phyloP scores from a whole-genome alignment of 2,888 invertebrate genomes.

The Polydrusus tereticollis region DNA sequence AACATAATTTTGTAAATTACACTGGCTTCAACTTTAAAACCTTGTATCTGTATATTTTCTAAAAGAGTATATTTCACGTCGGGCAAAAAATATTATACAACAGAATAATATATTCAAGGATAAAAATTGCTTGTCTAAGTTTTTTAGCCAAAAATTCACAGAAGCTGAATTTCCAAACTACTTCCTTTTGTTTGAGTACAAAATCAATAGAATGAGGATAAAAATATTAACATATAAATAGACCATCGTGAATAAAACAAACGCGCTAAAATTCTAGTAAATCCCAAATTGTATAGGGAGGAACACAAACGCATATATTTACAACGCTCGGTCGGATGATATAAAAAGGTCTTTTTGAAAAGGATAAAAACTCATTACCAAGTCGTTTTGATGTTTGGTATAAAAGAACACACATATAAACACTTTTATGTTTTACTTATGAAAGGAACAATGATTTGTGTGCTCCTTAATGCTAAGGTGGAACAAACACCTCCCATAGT shows the following conservation, averaged over 20 bases:
- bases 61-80: neutral
- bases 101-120: neutral
- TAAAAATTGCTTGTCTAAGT: conserved; percentile 13
- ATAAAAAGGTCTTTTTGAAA: conserved; percentile 36
- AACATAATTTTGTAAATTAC: no score
- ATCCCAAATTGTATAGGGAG: conserved; percentile 39
- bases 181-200: conserved; percentile 38
- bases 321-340: conserved; percentile 29
- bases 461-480: neutral
- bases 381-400: conserved; percentile 26
- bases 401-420: conserved; percentile 8
- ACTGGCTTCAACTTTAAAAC: neutral
- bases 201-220: conserved; percentile 48
- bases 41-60: neutral
- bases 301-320: conserved; percentile 46
- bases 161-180: conserved; percentile 29
- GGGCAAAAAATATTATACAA: neutral
- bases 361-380: conserved; percentile 36
- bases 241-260: conserved; percentile 45
- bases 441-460: neutral
- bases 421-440: conserved; percentile 9
- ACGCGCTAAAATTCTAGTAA: conserved; percentile 46
- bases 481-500: no score
- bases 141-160: conserved; percentile 20
- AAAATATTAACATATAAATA: conserved; percentile 54